A percentile compares a stretch with the other conserved stretches of the same genome.
Evolutionary conservation across 2,113 vertebrate species (phyloP).

Genomic region (Callaeas wilsoni): DNA sequence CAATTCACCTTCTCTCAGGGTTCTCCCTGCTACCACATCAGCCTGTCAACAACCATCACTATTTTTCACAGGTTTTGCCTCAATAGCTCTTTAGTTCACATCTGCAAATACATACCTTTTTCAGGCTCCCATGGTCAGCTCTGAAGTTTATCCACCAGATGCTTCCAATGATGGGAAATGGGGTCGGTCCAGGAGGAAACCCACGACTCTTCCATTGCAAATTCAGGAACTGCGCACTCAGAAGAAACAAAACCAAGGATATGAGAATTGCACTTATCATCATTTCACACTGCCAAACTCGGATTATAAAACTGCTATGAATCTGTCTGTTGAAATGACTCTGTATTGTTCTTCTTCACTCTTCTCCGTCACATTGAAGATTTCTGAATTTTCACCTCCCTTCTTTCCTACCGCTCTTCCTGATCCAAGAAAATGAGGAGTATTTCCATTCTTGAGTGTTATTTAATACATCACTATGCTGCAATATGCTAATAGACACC

Average conservation of each 20-base stretch:
- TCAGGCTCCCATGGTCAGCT: slow-evolving; percentile 1
- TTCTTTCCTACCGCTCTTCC: not conserved
- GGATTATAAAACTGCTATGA: not conserved
- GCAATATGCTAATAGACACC: slow-evolving; percentile 21
- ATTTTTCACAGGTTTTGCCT: not conserved
- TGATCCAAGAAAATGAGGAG: not conserved
- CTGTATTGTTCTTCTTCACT: not conserved
- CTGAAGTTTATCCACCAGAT: not conserved
- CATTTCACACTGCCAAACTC: not conserved
- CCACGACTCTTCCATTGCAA: slow-evolving; percentile 29
- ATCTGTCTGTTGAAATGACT: not conserved
- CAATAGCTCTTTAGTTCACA: not conserved
- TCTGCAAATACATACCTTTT: not conserved
- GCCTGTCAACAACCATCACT: not conserved
- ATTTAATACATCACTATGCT: not conserved
- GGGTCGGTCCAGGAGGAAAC: slow-evolving; percentile 34
- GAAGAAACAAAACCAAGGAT: not conserved
- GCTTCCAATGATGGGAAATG: slow-evolving; percentile 42
- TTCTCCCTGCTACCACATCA: not conserved
- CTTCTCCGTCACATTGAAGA: not conserved
- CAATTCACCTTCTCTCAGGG: not conserved
- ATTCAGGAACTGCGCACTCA: slow-evolving; percentile 7
- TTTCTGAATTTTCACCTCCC: not conserved
- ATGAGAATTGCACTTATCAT: not conserved
- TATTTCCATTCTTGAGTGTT: not conserved